Base-by-base conservation (phyloP, 2,113 vertebrate genomes). In the Ibidorhyncha struthersii region DNA sequence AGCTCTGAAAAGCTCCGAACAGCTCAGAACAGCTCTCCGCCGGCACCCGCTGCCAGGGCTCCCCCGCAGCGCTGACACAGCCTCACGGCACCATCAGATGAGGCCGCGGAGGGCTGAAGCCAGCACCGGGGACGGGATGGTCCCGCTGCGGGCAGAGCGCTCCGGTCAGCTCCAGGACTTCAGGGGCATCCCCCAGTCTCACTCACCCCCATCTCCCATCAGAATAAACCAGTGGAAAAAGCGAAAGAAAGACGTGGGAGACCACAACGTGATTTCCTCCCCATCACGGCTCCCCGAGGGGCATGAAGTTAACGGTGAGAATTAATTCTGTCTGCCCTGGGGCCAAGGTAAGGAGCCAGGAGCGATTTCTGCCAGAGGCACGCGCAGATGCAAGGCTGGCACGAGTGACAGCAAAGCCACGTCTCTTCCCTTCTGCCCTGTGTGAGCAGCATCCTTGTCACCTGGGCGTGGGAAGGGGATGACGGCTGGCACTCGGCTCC, bases 161-260 rank as follows among this genome's bases (percentile, higher is more conserved):
- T 78, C 49, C 2, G 3, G 14, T 6, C 1, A 0, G 5, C 50
- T 25, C 63, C 43, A n/a, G 66, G 29, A 17, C 65, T 38, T 26
- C 50, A 0, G 0, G 34, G 58, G 45, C 21, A 65, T 5, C 61
- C 18, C 62, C 2, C 0, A 0, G 36, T 27, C 8, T 66, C 4
- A 0, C 49, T 61, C 38, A 10, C 14, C 8, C 38, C 8, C 14
- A 19, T 3, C 23, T 26, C 19, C 62, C 12, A 40, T 12, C 36
- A 2, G 53, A 45, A 45, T 41, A 81, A 89, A 89, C 4, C 55
- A 12, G 47, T 2, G 47, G 34, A 8, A 30, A 34, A 77, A 14
- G 21, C 4, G 14, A 38, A 36, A 53, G 30, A 11, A 12, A 40
- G 45, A 41, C 3, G 3, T 1, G 36, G 10, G 77, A 89, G 61